Evolutionary conservation across 2,888 invertebrate genomes (phyloP), one percentile per base, ranked within the genome.

Genomic region (Buathra laborator): DNA sequence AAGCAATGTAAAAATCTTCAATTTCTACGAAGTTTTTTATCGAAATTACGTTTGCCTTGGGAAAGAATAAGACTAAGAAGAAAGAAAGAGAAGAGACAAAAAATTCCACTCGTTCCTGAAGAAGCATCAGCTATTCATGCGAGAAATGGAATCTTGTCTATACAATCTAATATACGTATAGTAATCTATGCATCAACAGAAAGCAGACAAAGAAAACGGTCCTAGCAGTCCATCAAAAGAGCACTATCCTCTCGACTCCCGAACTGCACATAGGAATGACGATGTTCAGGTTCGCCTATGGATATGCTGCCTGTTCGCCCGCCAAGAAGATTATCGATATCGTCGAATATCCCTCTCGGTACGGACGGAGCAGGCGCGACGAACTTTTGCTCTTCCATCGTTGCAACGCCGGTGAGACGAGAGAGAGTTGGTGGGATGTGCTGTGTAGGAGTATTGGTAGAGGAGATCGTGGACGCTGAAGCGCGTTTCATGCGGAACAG

Each of bases 291-390:
- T 44, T 32, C 51, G 37, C 32, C 44, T 5, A 46, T 10, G 24
- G 51, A 62, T 72, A 67, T 51, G 46, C 59, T 24, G 43, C 37
- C 32, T 64, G 53, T 46, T 74, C 24, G 32, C 19, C 43, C 66
- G 46, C 66, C 82, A 82, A 82, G 66, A 80, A 82, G 79, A 71
- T 85, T 79, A 82, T 81, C 78, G 75, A 82, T 82, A 75, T 71
- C 74, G 51, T 53, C 68, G 62, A 78, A 85, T 62, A 76, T 48
- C n/a, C 19, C 19, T 37, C 37, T 37, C 32, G 29, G 53, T 14
- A 29, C 64, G 43, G n/a, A 70, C 72, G 59, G 67, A 82, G 71
- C 66, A 67, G 66, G 78, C 82, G 78, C 66, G 48, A 51, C 74
- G 77, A 82, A 79, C 81, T 85, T 85, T 75, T 62, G 81, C 76